Base-by-base conservation (phyloP, 2,113 vertebrate genomes). In the Ariopsis seemanni region DNA sequence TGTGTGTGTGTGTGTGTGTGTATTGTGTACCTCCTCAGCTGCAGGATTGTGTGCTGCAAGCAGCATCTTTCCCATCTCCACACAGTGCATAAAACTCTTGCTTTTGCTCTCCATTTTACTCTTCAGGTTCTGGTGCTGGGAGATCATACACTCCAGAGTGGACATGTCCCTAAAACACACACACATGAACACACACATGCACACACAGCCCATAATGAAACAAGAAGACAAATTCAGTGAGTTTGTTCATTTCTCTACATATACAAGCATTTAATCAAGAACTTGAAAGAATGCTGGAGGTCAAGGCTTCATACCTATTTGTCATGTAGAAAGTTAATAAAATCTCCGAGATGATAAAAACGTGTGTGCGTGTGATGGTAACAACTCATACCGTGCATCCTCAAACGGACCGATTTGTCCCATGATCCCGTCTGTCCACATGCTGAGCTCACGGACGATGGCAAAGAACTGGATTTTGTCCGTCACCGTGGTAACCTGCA, bases 351-450 rank as follows among this genome's bases (percentile, higher is more conserved):
- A 25, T 75, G 18, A 50, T 14, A n/a, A 7, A 14, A 77, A n/a
- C 10, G 50, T 55, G 12, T 75, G 72, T 7, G 34, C 22, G 48
- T 53, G 25, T 52, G 20, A 50, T 20, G 1, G 18, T 74, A 20
- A 48, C 4, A 1, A 12, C 18, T 86, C 86, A 77, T 91, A 96
- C 97, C 97, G 96, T 11, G 97, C 96, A 50, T 97, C 95, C 83
- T 98, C 97, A 94, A 94, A 27, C 91, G 96, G 58, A 94, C 96
- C 94, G 78, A 99, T 98, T 93, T 97, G 97, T 77, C 97, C 94
- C 93, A 97, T 97, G 91, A 98, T 95, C 80, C 96, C 97, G 11
- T 99, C 97, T 95, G 98, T 99, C 97, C 97, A 99, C 91, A 99
- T 96, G 92, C 97, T 95, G 86, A 98, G 95, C 89, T 98, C 97